Evolutionary conservation across 2,797 vertebrate species (phyloP).

Genomic region (Leucoraja ocellata): DNA sequence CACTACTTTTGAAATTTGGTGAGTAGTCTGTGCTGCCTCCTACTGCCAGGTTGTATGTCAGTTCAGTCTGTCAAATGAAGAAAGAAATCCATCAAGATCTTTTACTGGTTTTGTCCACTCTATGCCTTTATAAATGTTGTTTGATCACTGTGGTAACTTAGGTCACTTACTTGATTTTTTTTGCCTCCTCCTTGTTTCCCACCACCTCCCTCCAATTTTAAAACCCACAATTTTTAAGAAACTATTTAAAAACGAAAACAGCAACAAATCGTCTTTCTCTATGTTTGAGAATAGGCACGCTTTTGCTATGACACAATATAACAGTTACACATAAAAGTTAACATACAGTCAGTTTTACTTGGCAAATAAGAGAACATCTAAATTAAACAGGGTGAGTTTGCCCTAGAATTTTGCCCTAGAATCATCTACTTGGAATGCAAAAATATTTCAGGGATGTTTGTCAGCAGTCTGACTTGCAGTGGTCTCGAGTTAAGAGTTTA

Average conservation of each 20-base stretch:
- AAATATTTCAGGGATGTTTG: neutral
- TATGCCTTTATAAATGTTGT: too few species aligned
- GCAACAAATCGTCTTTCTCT: neutral
- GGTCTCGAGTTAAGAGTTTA: neutral
- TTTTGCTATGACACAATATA: neutral
- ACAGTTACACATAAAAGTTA: neutral
- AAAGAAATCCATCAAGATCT: neutral
- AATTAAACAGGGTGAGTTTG: neutral
- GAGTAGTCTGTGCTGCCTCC: slow-evolving; percentile 60
- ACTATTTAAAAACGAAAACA: neutral
- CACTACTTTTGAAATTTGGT: slow-evolving; percentile 50
- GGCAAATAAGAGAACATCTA: neutral
- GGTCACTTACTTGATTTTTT: neutral
- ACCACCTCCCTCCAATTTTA: neutral
- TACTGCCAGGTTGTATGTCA: slow-evolving; percentile 47
- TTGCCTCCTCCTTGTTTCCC: too few species aligned
- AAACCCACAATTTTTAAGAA: neutral
- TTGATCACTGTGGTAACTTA: neutral
- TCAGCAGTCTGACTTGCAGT: neutral
- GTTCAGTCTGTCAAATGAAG: slow-evolving; percentile 3
- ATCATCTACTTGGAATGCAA: neutral
- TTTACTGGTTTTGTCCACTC: neutral
- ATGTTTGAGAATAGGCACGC: neutral
- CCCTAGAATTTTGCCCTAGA: neutral
- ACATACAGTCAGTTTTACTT: neutral